Evolutionary conservation across 2,888 invertebrate genomes (phyloP).

Genomic region (Galerucella nymphaeae): DNA sequence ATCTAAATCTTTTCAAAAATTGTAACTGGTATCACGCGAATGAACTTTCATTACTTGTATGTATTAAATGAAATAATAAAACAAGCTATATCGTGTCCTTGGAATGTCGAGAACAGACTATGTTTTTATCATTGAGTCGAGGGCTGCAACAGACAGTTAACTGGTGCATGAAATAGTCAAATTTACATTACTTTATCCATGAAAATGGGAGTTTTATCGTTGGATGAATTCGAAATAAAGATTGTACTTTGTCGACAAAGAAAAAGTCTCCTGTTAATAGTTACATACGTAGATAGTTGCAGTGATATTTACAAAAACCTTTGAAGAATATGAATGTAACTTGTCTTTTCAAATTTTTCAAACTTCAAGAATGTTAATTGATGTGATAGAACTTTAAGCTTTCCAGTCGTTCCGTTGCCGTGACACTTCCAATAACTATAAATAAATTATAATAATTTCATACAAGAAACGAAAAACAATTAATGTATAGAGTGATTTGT

Average conservation of each 20-base stretch:
- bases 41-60: neutral
- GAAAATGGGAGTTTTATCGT: constrained; percentile 23
- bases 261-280: neutral
- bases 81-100: constrained; percentile 17
- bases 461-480: too few relatives aligned
- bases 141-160: constrained; percentile 31
- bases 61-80: constrained; percentile 14
- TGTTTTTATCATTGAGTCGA: constrained; percentile 26
- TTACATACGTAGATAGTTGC: neutral
- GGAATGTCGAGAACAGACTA: constrained; percentile 24
- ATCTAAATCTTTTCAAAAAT: too few relatives aligned
- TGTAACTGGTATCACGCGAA: too few relatives aligned
- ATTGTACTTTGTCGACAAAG: neutral
- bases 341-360: too few relatives aligned
- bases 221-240: constrained; percentile 3
- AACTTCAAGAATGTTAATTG: too few relatives aligned
- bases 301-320: neutral
- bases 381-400: too few relatives aligned
- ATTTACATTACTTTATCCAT: constrained; percentile 21
- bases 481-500: too few relatives aligned
- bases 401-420: too few relatives aligned
- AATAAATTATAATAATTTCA: too few relatives aligned
- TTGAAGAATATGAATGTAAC: too few relatives aligned
- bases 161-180: constrained; percentile 31
- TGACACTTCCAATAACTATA: too few relatives aligned